Conservation (phyloP, 1,140 invertebrate genomes). For the Steinernema feltiae region DNA sequence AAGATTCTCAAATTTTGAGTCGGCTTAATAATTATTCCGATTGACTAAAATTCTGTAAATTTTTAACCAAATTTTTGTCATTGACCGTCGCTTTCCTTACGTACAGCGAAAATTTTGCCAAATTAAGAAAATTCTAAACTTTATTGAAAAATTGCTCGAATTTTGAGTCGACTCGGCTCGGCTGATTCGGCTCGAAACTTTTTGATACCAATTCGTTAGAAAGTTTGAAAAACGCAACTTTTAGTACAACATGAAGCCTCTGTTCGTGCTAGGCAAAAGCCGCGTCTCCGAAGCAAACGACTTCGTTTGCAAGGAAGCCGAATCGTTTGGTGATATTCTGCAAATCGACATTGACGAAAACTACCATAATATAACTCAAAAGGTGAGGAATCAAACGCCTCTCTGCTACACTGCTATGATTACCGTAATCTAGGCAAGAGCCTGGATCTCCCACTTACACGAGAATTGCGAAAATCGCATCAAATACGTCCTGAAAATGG, state of each 20-base stretch:
- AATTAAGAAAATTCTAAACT: too few species aligned
- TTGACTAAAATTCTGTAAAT: too few species aligned
- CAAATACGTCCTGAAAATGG: neutral
- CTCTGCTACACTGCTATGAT: neutral
- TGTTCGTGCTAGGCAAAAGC: neutral
- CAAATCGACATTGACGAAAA: neutral
- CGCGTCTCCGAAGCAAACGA: neutral
- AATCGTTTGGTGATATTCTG: neutral
- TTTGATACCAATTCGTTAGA: too few species aligned
- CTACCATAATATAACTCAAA: neutral
- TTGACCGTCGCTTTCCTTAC: too few species aligned
- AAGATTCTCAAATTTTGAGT: too few species aligned
- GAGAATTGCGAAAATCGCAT: neutral
- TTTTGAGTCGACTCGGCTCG: too few species aligned
- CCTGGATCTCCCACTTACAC: neutral
- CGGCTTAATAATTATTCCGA: too few species aligned
- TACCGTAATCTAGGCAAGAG: neutral
- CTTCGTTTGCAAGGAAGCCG: neutral
- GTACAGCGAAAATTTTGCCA: too few species aligned
- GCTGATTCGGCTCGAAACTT: too few species aligned
- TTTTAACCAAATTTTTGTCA: too few species aligned
- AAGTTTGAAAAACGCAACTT: too few species aligned
- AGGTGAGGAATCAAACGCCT: neutral
- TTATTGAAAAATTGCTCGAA: too few species aligned
- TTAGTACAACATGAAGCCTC: neutral